Base-by-base conservation (phyloP, 2,113 vertebrate species). In the Sisor rabdophorus region DNA sequence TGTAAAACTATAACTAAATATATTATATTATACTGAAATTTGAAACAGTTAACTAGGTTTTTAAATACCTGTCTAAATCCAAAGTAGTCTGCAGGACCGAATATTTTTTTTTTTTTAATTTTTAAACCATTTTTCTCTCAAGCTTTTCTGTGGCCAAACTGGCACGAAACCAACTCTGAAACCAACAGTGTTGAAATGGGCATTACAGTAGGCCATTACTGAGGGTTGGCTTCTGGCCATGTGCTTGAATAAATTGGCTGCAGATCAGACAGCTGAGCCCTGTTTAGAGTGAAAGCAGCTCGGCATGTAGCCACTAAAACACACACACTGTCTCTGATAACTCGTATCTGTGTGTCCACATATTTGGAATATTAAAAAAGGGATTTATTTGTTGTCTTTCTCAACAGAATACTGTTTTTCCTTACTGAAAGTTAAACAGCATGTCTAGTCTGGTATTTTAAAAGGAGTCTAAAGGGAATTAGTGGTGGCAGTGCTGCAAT, bases 161-260 rank as follows among this genome's bases (percentile, higher is more conserved):
- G 71, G 60, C 80, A 64, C 36, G 19, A 30, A 67, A 6, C 16
- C 20, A 3, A 22, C 58, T 26, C 61, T 5, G 30, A 58, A 24
- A 59, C 58, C 11, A 36, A 16, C 58, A 76, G 47, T 26, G n/a
- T 60, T 75, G 28, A 75, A 75, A 64, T 65, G 50, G 52, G 28
- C 58, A 71, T 78, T 65, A 53, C n/a, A 44, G 56, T 74, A 70
- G 75, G 44, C 48, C 48, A 60, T 60, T 28, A 59, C 22, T 76
- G 64, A 58, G 48, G 61, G 60, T 54, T 78, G 79, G 79, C 81
- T 67, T 20, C 30, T 19, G 2, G 74, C 61, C 16, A 58, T 54
- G 48, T 22, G 20, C 59, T 32, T n/a, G 75, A 75, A 76, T 79
- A 73, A 80, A 73, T 59, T 83, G 82, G 79, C 76, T 61, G 53